Base-by-base conservation (phyloP, 2,113 vertebrate genomes). In the Nibea albiflora region DNA sequence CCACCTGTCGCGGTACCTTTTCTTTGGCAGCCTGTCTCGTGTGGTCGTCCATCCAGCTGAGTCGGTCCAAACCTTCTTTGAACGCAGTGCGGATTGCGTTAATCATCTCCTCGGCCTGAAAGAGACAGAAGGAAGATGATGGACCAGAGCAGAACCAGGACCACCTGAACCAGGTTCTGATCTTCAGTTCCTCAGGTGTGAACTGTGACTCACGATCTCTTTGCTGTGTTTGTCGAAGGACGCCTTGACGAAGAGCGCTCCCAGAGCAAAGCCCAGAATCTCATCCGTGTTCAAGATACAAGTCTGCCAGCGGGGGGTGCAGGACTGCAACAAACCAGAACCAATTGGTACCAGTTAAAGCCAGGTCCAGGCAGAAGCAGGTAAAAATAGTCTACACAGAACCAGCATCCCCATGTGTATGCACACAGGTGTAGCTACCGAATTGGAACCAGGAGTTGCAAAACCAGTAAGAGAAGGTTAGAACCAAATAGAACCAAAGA, bases 211-310 rank as follows among this genome's bases (percentile, higher is more conserved):
- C 73, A 93, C 98, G 2, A 97, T 97, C 77, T 96, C 95, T 86
- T 99, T 99, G 95, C 98, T 99, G 93, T 97, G 95, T 73, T 97
- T 96, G 92, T 99, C 97, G 1, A 99, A 99, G 0, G 97, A 97
- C 26, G 97, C 96, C 91, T 99, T 99, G 66, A 99, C 98, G 0
- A 99, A 99, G 66, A 99, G 96, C 3, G 98, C 96, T 4, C 98
- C 98, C 54, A 99, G 86, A 1, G 98, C 98, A 4, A 99, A 99
- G 85, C 98, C 98, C 83, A 99, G 93, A 0, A 97, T 99, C 78
- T 99, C 98, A 0, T 99, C 98, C 0, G 98, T 97, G 93, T 98
- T 97, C 66, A 96, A 97, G 73, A 99, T 98, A 74, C 98, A 99
- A 17, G 98, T 99, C 95, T 99, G 98, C 98, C 98, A 99, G 73